phyloP scores from a whole-genome alignment of 2,113 vertebrate species.

The Indri indri region DNA sequence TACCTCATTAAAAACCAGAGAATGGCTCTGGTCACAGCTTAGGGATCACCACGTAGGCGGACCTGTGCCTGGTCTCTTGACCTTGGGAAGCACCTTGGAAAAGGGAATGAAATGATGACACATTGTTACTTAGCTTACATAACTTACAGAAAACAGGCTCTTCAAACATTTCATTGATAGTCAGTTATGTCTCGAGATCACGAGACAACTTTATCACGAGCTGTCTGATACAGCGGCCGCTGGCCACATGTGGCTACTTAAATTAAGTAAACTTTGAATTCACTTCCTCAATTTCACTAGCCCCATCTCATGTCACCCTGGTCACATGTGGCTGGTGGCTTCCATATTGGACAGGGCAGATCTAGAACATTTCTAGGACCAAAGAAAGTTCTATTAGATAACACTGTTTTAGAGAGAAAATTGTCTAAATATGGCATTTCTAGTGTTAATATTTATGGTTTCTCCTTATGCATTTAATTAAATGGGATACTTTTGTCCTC shows the following conservation, averaged over 20 bases:
- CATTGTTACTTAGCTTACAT: neutral
- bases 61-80: neutral
- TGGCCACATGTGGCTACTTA: neutral
- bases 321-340: neutral
- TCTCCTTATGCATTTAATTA: neutral
- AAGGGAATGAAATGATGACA: neutral
- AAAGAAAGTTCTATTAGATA: neutral
- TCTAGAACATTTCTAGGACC: neutral
- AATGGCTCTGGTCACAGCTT: neutral
- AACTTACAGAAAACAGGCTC: neutral
- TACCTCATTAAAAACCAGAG: neutral
- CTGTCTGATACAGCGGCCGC: neutral
- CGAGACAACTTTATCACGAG: neutral
- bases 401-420: neutral
- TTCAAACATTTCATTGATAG: neutral
- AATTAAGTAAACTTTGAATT: neutral
- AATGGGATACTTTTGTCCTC: neutral
- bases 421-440: neutral
- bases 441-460: slow-evolving; percentile 14
- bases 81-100: neutral
- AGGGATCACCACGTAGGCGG: neutral
- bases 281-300: neutral
- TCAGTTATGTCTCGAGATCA: neutral
- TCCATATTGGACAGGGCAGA: neutral
- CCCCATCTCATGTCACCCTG: neutral